A percentile compares a stretch with the other conserved stretches of the same genome.
Evolutionary conservation across 64 coral and sea anemone species (phyloP).

Genomic region (Stichodactyla helianthus): DNA sequence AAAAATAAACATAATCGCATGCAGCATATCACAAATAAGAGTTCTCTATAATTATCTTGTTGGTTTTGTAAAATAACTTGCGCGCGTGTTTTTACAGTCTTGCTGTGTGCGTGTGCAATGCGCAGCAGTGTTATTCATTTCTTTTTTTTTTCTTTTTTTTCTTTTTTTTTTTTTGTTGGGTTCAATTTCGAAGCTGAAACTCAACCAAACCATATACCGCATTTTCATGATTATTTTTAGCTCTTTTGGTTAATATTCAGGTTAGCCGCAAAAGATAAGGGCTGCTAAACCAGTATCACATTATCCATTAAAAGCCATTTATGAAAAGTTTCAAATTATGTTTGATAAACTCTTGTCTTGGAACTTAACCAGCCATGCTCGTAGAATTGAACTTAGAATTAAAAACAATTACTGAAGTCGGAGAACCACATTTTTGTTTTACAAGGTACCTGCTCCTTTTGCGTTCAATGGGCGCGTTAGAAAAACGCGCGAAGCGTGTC

Average conservation of each 20-base stretch:
- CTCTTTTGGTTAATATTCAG: neutral
- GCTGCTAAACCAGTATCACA: neutral
- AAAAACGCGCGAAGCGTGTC: constrained; percentile 4
- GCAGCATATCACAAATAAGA: neutral
- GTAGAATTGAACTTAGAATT: neutral
- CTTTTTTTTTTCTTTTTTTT: neutral
- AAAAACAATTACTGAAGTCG: neutral
- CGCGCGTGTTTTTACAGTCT: neutral
- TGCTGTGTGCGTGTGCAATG: neutral
- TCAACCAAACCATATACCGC: neutral
- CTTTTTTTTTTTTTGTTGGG: neutral
- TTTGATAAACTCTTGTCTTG: neutral
- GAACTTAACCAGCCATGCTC: neutral
- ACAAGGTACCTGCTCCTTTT: neutral
- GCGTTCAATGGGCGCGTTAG: neutral
- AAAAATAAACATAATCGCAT: neutral
- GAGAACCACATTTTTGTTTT: neutral
- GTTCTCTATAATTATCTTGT: no score
- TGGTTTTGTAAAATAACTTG: neutral
- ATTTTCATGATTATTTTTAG: neutral
- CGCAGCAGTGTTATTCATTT: no score
- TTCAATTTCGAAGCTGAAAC: neutral
- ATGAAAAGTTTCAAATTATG: neutral
- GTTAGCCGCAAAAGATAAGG: constrained; percentile 12
- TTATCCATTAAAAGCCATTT: constrained; percentile 1